Evolutionary conservation across 2,113 vertebrate genomes (phyloP).

Genomic region (Oreotrochilus melanogaster): DNA sequence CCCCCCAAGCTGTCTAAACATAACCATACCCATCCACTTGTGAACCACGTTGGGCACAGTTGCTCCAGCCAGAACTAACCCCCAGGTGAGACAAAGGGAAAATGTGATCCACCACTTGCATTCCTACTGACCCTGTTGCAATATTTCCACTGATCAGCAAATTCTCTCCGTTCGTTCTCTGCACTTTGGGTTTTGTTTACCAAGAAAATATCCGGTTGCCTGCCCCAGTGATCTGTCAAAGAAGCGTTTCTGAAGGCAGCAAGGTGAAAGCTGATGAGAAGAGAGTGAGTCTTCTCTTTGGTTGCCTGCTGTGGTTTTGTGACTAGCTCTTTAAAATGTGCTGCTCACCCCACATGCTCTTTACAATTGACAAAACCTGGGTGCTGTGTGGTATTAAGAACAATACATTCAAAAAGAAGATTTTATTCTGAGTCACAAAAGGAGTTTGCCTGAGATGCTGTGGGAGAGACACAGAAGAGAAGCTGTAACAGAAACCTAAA

Average conservation of each 20-base stretch:
- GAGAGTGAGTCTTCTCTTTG: conserved; percentile 1
- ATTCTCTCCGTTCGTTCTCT: conserved; percentile 6
- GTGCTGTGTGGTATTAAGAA: neutral
- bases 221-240: neutral
- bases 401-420: conserved; percentile 16
- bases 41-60: neutral
- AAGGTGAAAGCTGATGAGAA: conserved; percentile 54
- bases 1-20: neutral
- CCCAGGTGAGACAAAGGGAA: neutral
- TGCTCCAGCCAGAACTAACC: neutral
- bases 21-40: neutral
- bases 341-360: neutral
- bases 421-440: conserved; percentile 60
- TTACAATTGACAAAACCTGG: neutral
- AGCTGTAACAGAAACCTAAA: conserved; percentile 7
- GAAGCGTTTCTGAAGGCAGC: conserved; percentile 18
- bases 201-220: conserved; percentile 62
- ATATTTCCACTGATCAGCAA: conserved; percentile 64
- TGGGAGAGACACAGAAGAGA: conserved; percentile 7
- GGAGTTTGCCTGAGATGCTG: neutral
- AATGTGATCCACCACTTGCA: conserved; percentile 49
- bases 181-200: conserved; percentile 41
- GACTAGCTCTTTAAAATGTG: neutral
- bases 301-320: neutral
- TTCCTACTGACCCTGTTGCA: conserved; percentile 33